phyloP scores from a whole-genome alignment of 2,113 vertebrate genomes.

The Callospermophilus lateralis region DNA sequence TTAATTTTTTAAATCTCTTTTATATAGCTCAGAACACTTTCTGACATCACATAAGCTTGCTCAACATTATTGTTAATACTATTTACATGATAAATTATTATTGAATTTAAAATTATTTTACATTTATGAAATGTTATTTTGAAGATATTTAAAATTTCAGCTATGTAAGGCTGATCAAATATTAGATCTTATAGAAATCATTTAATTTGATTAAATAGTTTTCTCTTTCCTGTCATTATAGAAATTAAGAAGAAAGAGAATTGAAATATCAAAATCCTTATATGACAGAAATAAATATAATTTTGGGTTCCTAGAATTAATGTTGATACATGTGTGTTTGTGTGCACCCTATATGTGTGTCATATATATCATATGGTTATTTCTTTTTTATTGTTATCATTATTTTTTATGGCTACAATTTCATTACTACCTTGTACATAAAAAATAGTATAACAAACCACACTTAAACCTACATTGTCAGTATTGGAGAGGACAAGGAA shows the following conservation, averaged over 20 bases:
- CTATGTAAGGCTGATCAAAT: background rate
- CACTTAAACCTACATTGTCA: background rate
- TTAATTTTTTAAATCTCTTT: no score
- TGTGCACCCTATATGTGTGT: background rate
- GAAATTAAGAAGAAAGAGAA: background rate
- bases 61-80: background rate
- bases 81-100: background rate
- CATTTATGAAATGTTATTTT: background rate
- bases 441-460: background rate
- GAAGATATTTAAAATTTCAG: constrained; percentile 6
- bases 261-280: background rate
- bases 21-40: background rate
- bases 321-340: background rate
- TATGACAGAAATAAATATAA: background rate
- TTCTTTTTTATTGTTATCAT: background rate
- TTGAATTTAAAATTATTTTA: background rate
- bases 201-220: background rate
- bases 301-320: background rate
- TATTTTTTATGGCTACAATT: background rate
- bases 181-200: background rate
- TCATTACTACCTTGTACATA: background rate
- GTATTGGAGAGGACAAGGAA: background rate
- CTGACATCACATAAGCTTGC: background rate
- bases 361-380: background rate
- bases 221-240: background rate